Base-by-base conservation (phyloP, 2,888 invertebrate genomes). In the Chelonus formosanus region DNA sequence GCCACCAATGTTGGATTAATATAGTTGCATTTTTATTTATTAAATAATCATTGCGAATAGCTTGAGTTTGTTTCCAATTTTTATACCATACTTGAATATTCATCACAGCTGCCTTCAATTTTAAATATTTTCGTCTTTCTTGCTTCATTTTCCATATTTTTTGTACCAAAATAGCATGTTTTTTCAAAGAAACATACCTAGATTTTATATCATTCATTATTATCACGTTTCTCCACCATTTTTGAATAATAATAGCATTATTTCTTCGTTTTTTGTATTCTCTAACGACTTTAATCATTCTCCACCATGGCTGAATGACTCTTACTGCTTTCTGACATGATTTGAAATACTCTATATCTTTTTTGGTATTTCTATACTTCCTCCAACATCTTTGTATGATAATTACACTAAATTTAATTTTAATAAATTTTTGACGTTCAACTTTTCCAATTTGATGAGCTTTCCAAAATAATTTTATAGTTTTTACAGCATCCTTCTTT, bases 71-170 rank as follows among this genome's bases (percentile, higher is more conserved):
- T 7, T 69, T 47, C 5, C 63, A 50, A 32, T 68, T 67, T 20
- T 71, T 67, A 70, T 86, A 88, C 86, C 86, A 88, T 7, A 76
- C 77, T 76, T 89, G 87, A 59, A 90, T 87, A 73, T 77, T 86
- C 3, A 80, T 60, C 5, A 86, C 85, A n/a, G 87, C 86, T 0
- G 63, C 74, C 74, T 86, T 85, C 59, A 78, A 73, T 64, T 74
- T 53, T 3, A 74, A 56, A 66, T 73, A 82, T 32, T 61, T 10
- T 45, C 63, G 65, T 56, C 74, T 70, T 3, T 73, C 64, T 36
- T 80, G 71, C 83, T 84, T 85, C 85, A 84, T 87, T 67, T 84
- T 83, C 74, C 74, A 76, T 34, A 59, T 77, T 63, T 70, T 83
- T 70, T 86, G 86, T 10, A 86, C 55, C 2, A 69, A 32, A 6